Evolutionary conservation across 2,797 vertebrate species (phyloP).

Genomic region (Tarsius wallacei): DNA sequence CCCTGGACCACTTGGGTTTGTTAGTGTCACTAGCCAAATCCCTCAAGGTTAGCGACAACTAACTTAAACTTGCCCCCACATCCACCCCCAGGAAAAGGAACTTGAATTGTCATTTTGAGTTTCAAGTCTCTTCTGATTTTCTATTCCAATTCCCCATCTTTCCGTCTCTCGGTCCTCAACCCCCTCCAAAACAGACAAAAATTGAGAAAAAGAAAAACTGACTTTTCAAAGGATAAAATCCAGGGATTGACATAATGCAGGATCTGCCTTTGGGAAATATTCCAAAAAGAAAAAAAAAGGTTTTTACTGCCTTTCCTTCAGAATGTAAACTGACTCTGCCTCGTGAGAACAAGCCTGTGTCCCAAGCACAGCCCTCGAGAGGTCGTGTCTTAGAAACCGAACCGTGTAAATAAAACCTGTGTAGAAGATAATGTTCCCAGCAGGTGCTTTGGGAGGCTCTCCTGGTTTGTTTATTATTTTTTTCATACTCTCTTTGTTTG

Average conservation of each 20-base stretch:
- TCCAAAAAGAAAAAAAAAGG: not conserved
- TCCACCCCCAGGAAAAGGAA: not conserved
- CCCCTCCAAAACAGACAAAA: not conserved
- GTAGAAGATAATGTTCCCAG: not conserved
- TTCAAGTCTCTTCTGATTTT: not conserved
- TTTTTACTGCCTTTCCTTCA: not conserved
- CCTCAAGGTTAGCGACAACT: not conserved
- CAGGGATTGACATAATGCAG: not conserved
- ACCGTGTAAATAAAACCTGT: conserved; percentile 71
- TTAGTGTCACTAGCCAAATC: no score
- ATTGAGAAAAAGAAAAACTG: not conserved
- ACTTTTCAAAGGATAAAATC: conserved; percentile 24
- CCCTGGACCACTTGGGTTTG: rapidly evolving
- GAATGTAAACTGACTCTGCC: conserved; percentile 43
- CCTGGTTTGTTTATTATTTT: conserved; percentile 51
- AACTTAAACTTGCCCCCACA: not conserved
- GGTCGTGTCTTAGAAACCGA: conserved; percentile 73
- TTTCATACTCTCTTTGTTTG: conserved; percentile 65
- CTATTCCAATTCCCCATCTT: not conserved
- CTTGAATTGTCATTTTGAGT: not conserved
- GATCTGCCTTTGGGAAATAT: not conserved
- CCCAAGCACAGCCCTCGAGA: conserved; percentile 60
- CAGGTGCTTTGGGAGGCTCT: conserved; percentile 32
- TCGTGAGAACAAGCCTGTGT: conserved; percentile 57
- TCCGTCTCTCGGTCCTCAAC: not conserved